Evolutionary conservation across 37 sponge, comb jelly and placozoan genomes (phyloP), one percentile per base, ranked within the genome.

Genomic region (Cladorhizidae sp.): DNA sequence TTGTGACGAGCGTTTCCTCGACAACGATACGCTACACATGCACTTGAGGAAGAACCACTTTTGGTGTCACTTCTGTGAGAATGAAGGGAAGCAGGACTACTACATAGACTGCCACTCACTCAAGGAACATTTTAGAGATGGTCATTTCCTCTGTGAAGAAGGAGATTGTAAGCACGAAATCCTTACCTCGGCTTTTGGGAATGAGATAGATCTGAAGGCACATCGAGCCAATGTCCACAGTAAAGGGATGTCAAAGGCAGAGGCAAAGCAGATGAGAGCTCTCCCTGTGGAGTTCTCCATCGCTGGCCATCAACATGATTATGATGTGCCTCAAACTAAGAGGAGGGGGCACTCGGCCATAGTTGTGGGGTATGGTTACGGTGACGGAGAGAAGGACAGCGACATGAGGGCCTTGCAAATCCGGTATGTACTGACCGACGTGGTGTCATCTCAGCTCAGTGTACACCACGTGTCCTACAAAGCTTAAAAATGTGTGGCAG

Each of bases 31-130:
- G 0, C 88, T 97, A 28, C 87, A 85, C 70, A 35, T 51, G 21
- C 98, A 97, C 72, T 67, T 97, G 71, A 86, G 86, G 39, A 85
- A 83, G 49, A 74, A 75, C 52, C 98, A 97, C 73, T 95, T 95
- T 50, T 94, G 93, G 90, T 97, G 98, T 40, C 93, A 94, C 62
- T 75, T 97, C 31, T 97, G 98, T 70, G 95, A 94, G 72, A 74
- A 71, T 35, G 85, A 92, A 45, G 92, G 91, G 14, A 89, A 75
- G 38, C 84, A 93, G 31, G 88, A 92, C 57, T 97, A 89, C 81
- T 97, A 87, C 49, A 26, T 29, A 0, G 67, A 77, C 59, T 88
- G 86, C 45, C 68, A 31, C 0, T 57, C 57, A 37, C 86, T 97
- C 1, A 58, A 80, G 0, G 67, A 41, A 18, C 98, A 97, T 67